These are phyloP conservation scores for Kradibia gibbosae DNA, from an alignment of 1,140 invertebrate genomes.

Conservation along the genomic window DNA sequence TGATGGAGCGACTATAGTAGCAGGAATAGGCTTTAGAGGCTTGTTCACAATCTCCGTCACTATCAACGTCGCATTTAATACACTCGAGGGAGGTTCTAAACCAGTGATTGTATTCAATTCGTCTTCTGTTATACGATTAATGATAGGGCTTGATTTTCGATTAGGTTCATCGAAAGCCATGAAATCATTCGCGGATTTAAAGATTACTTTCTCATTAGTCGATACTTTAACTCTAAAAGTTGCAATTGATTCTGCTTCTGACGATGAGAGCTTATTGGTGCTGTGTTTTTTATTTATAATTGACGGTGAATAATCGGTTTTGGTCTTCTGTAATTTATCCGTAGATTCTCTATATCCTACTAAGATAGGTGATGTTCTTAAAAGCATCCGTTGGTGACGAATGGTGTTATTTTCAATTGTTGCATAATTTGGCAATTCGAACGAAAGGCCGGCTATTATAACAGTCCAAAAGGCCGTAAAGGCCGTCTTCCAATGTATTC, in stretches of 20 bases:
- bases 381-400: background rate
- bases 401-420: background rate
- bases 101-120: background rate
- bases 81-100: slow-evolving; percentile 2
- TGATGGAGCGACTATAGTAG: background rate
- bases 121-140: background rate
- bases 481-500: slow-evolving; percentile 40
- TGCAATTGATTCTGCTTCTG: background rate
- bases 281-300: background rate
- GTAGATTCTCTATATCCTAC: slow-evolving; percentile 2
- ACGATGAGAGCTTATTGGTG: background rate
- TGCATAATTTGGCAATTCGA: slow-evolving; percentile 6
- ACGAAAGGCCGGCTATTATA: slow-evolving; percentile 1
- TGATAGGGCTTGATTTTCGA: background rate
- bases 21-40: background rate
- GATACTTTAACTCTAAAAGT: background rate
- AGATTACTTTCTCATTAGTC: slow-evolving; percentile 13
- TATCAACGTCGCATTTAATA: slow-evolving; percentile 9
- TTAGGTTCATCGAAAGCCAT: background rate
- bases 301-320: background rate
- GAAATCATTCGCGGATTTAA: background rate
- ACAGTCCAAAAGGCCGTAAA: slow-evolving; percentile 45
- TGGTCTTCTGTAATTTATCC: background rate
- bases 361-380: background rate
- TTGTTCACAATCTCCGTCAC: slow-evolving; percentile 11